Evolutionary conservation across 2,797 vertebrate genomes (phyloP), one percentile per base, ranked within the genome.

Genomic region (Neoniphon sammara): DNA sequence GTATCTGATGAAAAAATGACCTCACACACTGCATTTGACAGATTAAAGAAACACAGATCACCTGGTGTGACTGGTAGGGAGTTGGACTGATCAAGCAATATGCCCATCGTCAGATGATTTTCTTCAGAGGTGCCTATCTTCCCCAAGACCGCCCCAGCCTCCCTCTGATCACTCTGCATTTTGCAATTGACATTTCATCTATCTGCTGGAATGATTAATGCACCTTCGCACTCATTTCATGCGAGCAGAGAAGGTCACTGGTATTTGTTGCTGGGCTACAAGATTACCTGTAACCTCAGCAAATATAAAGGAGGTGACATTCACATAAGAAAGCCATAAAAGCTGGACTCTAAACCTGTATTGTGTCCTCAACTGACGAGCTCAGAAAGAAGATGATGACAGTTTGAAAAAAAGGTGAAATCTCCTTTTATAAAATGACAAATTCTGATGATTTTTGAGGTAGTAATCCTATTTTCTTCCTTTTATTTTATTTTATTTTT

Each of bases 111-210:
- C 81, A 74, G 70, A 83, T 76, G 69, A 75, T 73, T 86, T 84
- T 70, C 85, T 83, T 86, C 77, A 75, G 73, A 82, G 64, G 56
- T 52, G 25, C 20, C 49, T 21, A 44, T 83, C 81, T 80, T 55
- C 66, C 44, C 30, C 42, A 0, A 74, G 69, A 81, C 70, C 63
- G 56, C 15, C 53, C 54, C 20, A 7, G 46, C 53, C 64, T 56
- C 31, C 27, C 56, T 82, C 83, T 84, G 66, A 86, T 85, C 81
- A 47, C 44, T 25, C 69, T 27, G 53, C 64, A 59, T 87, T 78
- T 78, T 18, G 2, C 53, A 59, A 83, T 74, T 85, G 87, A 88
- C 76, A 84, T 90, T 89, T 89, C 25, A 36, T 83, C 73, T 58
- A 9, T 8, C 65, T 5, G 34, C 59, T 18, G 60, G 64, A 60